Evolutionary conservation across 1,140 invertebrate species (phyloP), one percentile per base, ranked within the genome.

Genomic region (Teleogryllus occipitalis): DNA sequence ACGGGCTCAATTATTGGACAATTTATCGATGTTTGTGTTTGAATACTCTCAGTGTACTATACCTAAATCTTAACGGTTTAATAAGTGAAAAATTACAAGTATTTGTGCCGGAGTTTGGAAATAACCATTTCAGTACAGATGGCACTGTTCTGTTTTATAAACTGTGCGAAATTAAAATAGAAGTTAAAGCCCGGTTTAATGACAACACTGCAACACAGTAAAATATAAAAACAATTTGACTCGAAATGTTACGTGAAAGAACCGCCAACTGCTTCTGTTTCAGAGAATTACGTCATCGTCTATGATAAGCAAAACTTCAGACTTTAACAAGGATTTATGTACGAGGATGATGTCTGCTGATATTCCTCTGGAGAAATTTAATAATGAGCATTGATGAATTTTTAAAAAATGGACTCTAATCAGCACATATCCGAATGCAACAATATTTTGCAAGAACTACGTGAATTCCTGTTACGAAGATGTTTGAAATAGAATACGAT

Each of bases 321-420:
- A 39, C 5, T 75, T 75, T 7, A 75, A 75, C 74, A 75, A 75
- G 74, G 74, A 75, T 75, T 75, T 75, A 21, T 75, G 74, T 75
- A 75, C 7, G 21, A 74, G 8, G 74, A 75, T 75, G 74, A 75
- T 21, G 14, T 21, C 74, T 75, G 74, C 74, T 75, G 27, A 18
- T 75, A 5, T 3, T 5, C 2, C 74, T 12, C 74, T 75, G 74
- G 74, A 75, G 21, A 75, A 75, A 21, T 3, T 75, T 75, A 21
- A 75, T 75, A 21, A 75, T 7, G 4, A 5, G 21, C 74, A 75
- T 7, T 75, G 3, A 2, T 5, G 74, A 7, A 75, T 75, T 3
- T 75, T 75, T 39, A 5, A 10, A 12, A 75, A 10, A 74, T 10
- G 21, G 8, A 74, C 74, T 10, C 74, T 74, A 74, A 74, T 75